Evolutionary conservation across 2,797 vertebrate species (phyloP).

Genomic region (Sebastes ruberrimus): DNA sequence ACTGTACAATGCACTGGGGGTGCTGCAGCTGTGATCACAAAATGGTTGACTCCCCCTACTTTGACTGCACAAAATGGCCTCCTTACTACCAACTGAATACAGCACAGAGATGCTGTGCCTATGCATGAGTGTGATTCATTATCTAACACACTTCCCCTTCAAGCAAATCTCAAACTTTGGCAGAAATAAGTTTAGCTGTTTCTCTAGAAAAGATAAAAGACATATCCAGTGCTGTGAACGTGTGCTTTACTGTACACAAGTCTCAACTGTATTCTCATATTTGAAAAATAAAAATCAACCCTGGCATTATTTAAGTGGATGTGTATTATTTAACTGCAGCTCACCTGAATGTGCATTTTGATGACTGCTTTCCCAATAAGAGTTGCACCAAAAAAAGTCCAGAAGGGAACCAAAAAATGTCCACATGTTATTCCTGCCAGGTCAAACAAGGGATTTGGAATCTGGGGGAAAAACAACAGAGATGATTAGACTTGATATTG

Average conservation of each 20-base stretch:
- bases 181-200: not conserved
- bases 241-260: not conserved
- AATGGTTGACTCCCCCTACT: conserved; percentile 78
- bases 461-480: conserved; percentile 67
- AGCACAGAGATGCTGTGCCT: conserved; percentile 26
- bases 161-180: not conserved
- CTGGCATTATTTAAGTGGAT: not conserved
- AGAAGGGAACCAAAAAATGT: conserved; percentile 91
- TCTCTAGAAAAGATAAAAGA: not conserved
- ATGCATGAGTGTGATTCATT: conserved; percentile 27
- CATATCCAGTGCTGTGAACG: not conserved
- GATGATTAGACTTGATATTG: not conserved
- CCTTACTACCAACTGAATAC: conserved; percentile 57
- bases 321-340: conserved; percentile 23
- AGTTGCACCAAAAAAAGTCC: conserved; percentile 91
- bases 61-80: conserved; percentile 84
- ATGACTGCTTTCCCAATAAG: conserved; percentile 89
- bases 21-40: conserved; percentile 78
- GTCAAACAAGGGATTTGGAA: conserved; percentile 91
- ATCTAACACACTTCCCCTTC: not conserved
- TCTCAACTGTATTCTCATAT: not conserved
- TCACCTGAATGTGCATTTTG: conserved; percentile 94
- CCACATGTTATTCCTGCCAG: conserved; percentile 91
- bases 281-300: not conserved
- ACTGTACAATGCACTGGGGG: conserved; percentile 39